Conservation (phyloP, 2,113 vertebrate species). For the Eolophus roseicapilla region DNA sequence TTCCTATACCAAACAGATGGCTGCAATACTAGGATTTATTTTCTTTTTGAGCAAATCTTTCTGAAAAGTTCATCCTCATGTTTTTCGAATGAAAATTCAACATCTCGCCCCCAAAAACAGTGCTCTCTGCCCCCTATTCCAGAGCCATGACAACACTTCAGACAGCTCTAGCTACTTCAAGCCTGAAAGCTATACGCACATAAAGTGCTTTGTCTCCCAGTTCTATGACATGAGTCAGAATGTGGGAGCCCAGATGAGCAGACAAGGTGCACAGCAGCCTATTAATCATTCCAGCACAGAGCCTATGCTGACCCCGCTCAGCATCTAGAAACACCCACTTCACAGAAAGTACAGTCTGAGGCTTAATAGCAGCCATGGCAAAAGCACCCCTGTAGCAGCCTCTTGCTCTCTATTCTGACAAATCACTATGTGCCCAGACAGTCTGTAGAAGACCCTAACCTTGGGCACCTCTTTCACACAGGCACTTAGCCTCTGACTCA, state of each 20-base stretch:
- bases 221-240: neutral
- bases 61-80: neutral
- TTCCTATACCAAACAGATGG: neutral
- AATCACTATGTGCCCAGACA: fast-evolving
- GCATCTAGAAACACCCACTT: neutral
- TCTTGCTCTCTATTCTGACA: neutral
- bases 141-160: neutral
- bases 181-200: neutral
- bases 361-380: neutral
- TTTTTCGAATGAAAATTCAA: neutral
- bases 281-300: neutral
- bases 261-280: neutral
- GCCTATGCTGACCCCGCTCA: neutral
- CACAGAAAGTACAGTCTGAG: neutral
- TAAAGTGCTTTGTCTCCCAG: neutral
- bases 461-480: neutral
- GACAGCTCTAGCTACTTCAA: neutral
- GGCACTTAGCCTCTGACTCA: neutral
- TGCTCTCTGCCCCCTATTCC: neutral
- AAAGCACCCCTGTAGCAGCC: neutral
- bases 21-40: neutral
- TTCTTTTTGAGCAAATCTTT: neutral
- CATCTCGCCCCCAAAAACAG: neutral
- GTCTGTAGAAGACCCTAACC: neutral
- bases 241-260: neutral